phyloP scores from a whole-genome alignment of 2,888 invertebrate species.

The Bombylius major region DNA sequence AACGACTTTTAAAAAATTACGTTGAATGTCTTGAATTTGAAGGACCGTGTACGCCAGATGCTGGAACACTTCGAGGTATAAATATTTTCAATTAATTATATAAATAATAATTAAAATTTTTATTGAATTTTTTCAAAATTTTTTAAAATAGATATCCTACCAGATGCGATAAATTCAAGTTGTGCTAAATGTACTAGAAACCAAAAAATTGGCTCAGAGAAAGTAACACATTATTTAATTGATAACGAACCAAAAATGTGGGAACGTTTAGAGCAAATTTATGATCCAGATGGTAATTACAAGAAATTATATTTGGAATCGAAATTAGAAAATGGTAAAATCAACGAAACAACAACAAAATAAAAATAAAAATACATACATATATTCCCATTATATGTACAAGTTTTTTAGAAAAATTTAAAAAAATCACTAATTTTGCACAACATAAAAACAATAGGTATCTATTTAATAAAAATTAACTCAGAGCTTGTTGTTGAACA shows the following conservation, averaged over 20 bases:
- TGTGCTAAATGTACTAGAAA: constrained; percentile 54
- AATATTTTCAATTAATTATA: background rate
- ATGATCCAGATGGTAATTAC: constrained; percentile 49
- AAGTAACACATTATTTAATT: constrained; percentile 44
- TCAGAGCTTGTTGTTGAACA: too few relatives aligned
- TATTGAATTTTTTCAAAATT: constrained; percentile 1
- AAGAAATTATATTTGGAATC: constrained; percentile 43
- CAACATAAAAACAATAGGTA: too few relatives aligned
- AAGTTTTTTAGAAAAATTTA: too few relatives aligned
- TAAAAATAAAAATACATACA: background rate
- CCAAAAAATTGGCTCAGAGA: constrained; percentile 50
- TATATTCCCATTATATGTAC: too few relatives aligned
- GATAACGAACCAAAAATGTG: constrained; percentile 42
- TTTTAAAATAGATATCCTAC: constrained; percentile 44
- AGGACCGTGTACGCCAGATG: constrained; percentile 56
- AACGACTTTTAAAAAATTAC: constrained; percentile 51
- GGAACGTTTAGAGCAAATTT: constrained; percentile 44
- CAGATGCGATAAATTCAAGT: constrained; percentile 55
- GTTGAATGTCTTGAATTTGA: constrained; percentile 50
- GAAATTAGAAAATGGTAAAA: constrained; percentile 32
- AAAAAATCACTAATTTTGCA: too few relatives aligned
- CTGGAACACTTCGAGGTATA: constrained; percentile 54
- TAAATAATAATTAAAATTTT: background rate
- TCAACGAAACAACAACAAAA: background rate
- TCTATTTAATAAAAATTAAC: too few relatives aligned